A percentile compares a stretch with the other conserved stretches of the same genome.
phyloP scores from a whole-genome alignment of 2,888 invertebrate genomes.

The Drosophila tanythrix region DNA sequence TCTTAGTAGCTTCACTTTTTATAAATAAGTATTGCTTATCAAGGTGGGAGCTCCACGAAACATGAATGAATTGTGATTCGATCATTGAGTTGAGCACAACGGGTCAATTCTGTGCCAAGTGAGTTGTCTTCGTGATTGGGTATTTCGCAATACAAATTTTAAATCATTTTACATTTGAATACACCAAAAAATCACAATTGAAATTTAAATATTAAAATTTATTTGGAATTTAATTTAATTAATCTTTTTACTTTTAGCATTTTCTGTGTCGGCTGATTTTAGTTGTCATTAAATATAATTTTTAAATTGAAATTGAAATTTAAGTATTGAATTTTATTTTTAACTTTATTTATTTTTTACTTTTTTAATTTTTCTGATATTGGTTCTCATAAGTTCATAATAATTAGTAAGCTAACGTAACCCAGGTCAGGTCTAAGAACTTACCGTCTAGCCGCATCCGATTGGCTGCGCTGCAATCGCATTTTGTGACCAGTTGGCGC shows the following conservation, averaged over 20 bases:
- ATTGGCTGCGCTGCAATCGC: constrained; percentile 81
- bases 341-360: background rate
- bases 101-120: background rate
- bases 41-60: background rate
- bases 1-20: background rate
- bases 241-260: background rate
- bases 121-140: accelerated
- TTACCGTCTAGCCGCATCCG: constrained; percentile 84
- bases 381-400: background rate
- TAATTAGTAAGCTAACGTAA: background rate
- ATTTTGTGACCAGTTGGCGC: constrained; percentile 65
- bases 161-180: background rate
- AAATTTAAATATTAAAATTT: background rate
- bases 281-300: background rate
- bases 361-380: background rate
- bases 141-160: background rate
- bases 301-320: background rate
- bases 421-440: constrained; percentile 24
- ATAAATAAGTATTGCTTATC: background rate
- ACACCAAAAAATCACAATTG: background rate
- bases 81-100: background rate
- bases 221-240: background rate
- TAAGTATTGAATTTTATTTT: background rate
- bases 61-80: background rate
- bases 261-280: background rate